Conservation (phyloP, 2,888 invertebrate species). For the Noctua fimbriata region DNA sequence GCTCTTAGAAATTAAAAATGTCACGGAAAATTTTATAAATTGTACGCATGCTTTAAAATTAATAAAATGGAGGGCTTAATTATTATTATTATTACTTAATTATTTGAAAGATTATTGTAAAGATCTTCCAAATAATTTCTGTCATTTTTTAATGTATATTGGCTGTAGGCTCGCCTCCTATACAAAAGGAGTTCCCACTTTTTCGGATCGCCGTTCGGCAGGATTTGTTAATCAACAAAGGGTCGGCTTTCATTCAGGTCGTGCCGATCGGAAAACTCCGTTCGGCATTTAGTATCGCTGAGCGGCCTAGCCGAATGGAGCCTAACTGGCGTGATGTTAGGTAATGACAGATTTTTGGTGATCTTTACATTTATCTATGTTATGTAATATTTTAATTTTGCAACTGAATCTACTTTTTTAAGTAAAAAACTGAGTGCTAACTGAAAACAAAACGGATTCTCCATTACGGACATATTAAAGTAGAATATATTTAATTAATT, state of each 20-base stretch:
- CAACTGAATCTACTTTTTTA: constrained; percentile 38
- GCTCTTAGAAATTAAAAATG: background rate
- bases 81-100: too few relatives aligned
- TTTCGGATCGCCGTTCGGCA: background rate
- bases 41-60: constrained; percentile 22
- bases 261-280: background rate
- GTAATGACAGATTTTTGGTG: background rate
- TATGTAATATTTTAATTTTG: too few relatives aligned
- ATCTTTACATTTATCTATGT: too few relatives aligned
- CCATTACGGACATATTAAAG: constrained; percentile 26
- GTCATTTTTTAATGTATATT: background rate
- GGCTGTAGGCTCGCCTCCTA: background rate
- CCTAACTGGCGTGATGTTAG: background rate
- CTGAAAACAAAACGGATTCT: constrained; percentile 19
- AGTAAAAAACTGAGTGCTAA: constrained; percentile 39
- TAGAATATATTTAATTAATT: constrained; percentile 48
- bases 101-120: background rate
- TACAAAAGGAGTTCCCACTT: too few relatives aligned
- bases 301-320: background rate
- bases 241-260: background rate
- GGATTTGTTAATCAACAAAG: background rate
- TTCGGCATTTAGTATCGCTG: background rate
- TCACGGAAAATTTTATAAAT: background rate
- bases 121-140: background rate
- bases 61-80: constrained; percentile 14